Evolutionary conservation across 2,797 vertebrate genomes (phyloP).

Genomic region (Pangasius krempfi): DNA sequence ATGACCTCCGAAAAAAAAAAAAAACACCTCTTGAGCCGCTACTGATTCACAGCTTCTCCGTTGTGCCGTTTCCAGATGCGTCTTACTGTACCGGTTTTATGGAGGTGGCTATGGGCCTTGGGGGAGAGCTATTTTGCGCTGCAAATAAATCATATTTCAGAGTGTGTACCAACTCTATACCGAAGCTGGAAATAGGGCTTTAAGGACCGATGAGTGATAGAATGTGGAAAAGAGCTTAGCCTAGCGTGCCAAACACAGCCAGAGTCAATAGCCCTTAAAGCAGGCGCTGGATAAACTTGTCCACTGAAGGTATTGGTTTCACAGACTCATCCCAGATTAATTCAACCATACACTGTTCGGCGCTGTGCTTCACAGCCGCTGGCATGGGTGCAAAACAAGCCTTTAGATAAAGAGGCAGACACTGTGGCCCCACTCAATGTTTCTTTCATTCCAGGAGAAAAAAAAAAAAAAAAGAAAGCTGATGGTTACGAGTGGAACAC

Average conservation of each 20-base stretch:
- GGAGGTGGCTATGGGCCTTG: conserved; percentile 50
- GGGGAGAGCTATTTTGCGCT: conserved; percentile 52
- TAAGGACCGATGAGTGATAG: conserved; percentile 65
- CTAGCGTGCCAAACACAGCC: conserved; percentile 63
- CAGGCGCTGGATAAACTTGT: conserved; percentile 59
- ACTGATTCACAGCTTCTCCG: conserved; percentile 9
- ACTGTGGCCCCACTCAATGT: conserved; percentile 72
- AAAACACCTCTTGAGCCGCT: not conserved
- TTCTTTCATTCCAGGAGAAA: conserved; percentile 57
- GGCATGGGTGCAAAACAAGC: conserved; percentile 71
- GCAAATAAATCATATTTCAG: conserved; percentile 58
- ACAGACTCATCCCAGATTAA: conserved; percentile 47
- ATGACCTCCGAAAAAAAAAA: conserved; percentile 49
- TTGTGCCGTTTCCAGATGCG: conserved; percentile 31
- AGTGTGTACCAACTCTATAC: conserved; percentile 54
- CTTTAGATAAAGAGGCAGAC: conserved; percentile 78
- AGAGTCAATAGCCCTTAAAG: conserved; percentile 66
- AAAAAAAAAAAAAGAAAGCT: conserved; percentile 49
- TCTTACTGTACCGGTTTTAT: conserved; percentile 50
- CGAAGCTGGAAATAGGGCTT: conserved; percentile 60
- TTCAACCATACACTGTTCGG: conserved; percentile 35
- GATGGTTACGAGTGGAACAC: conserved; percentile 12
- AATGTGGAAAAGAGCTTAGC: conserved; percentile 63
- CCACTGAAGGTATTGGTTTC: conserved; percentile 51
- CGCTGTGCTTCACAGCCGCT: conserved; percentile 69